A percentile compares a stretch with the other conserved stretches of the same genome.
These are phyloP conservation scores for Thamnophis sirtalis DNA, from an alignment of 2,113 vertebrate species.

Conservation along the genomic window DNA sequence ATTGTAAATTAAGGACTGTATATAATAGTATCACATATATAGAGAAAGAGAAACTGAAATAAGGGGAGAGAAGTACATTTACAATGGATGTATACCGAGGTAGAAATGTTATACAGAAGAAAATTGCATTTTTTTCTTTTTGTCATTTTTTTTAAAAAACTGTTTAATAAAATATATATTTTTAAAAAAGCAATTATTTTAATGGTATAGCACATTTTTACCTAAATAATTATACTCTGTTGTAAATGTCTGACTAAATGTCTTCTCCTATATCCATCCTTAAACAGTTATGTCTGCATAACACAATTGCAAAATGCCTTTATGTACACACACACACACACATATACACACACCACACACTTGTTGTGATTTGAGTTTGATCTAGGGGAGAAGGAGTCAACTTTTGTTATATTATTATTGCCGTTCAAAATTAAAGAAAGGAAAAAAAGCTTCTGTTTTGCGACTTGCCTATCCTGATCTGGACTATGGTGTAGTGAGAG, in stretches of 20 bases:
- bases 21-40: too few relatives aligned
- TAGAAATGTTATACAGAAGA: too few relatives aligned
- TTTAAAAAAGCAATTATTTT: too few relatives aligned
- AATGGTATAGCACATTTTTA: too few relatives aligned
- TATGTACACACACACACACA: background rate
- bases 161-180: too few relatives aligned
- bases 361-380: background rate
- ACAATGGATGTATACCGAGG: too few relatives aligned
- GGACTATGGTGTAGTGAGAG: background rate
- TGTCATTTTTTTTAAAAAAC: too few relatives aligned
- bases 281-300: background rate
- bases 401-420: background rate
- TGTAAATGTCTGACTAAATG: background rate
- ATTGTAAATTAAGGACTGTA: too few relatives aligned
- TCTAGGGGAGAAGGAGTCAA: background rate
- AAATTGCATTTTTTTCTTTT: too few relatives aligned
- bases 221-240: background rate
- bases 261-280: background rate
- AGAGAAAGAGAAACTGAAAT: too few relatives aligned
- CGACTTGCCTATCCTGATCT: background rate
- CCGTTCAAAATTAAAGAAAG: background rate
- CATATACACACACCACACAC: too few relatives aligned
- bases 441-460: background rate
- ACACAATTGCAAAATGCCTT: background rate
- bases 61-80: too few relatives aligned